A percentile compares a stretch with the other conserved stretches of the same genome.
phyloP scores from a whole-genome alignment of 2,888 invertebrate genomes.

The Corythucha ciliata region DNA sequence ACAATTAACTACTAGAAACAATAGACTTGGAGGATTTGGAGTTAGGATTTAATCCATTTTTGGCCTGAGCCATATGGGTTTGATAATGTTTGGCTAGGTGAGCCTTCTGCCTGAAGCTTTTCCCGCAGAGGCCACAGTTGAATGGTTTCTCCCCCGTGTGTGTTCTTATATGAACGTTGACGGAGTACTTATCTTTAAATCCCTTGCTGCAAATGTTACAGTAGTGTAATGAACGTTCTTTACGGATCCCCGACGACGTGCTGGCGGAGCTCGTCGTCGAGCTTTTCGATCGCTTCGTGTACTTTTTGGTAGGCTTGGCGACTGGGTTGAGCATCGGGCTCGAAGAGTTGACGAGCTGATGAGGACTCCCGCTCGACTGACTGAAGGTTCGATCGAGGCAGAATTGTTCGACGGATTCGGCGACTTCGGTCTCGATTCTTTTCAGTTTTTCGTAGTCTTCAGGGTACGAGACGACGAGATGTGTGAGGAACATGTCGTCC shows the following conservation, averaged over 20 bases:
- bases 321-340: conserved; percentile 36
- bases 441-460: conserved; percentile 79
- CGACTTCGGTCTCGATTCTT: conserved; percentile 71
- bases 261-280: conserved; percentile 42
- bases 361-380: conserved; percentile 45
- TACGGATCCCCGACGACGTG: conserved; percentile 41
- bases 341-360: conserved; percentile 50
- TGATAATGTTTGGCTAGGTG: conserved; percentile 88
- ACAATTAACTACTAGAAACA: conserved; percentile 27
- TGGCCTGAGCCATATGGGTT: conserved; percentile 72
- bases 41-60: conserved; percentile 28
- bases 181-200: conserved; percentile 92
- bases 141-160: conserved; percentile 98
- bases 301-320: conserved; percentile 52
- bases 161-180: conserved; percentile 94
- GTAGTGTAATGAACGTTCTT: conserved; percentile 81
- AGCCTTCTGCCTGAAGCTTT: conserved; percentile 84
- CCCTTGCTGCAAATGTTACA: conserved; percentile 89
- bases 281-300: conserved; percentile 44
- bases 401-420: conserved; percentile 56
- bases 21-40: conserved; percentile 29
- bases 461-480: conserved; percentile 55
- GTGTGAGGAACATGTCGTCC: conserved; percentile 60
- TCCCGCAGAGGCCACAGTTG: conserved; percentile 85
- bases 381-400: conserved; percentile 43